Conservation (phyloP, 2,797 vertebrate species). For the Zalophus californianus region DNA sequence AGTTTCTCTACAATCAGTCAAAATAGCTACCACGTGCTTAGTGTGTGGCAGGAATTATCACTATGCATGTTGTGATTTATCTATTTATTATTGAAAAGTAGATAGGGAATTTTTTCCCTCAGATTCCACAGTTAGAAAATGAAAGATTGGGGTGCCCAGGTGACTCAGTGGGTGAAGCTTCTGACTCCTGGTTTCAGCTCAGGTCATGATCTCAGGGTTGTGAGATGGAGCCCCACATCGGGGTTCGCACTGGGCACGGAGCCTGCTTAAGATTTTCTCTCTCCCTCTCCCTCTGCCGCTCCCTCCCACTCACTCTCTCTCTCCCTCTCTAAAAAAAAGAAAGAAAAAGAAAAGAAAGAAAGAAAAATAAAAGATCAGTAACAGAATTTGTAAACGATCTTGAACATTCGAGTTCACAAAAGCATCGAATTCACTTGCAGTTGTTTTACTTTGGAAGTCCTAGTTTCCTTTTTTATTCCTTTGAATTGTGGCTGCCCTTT, state of each 20-base stretch:
- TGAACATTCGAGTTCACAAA: not conserved
- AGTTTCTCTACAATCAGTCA: not conserved
- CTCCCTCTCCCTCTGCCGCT: not conserved
- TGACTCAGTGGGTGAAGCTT: not conserved
- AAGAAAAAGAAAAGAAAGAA: too few species aligned
- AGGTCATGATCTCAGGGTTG: not conserved
- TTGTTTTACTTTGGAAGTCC: not conserved
- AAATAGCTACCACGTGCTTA: not conserved
- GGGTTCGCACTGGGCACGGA: not conserved
- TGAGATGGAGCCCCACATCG: not conserved
- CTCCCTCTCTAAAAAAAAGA: not conserved
- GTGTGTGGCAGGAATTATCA: not conserved
- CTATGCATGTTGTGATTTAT: not conserved
- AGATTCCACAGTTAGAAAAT: not conserved
- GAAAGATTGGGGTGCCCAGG: not conserved
- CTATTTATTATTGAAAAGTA: conserved; percentile 8
- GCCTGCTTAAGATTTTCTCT: not conserved
- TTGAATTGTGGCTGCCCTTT: not conserved
- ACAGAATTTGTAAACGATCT: not conserved
- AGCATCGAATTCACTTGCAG: not conserved
- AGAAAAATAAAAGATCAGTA: not conserved
- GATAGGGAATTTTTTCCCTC: not conserved
- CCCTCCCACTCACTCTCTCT: not conserved
- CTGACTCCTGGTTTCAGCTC: not conserved
- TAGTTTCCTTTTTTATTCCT: not conserved